A percentile compares a stretch with the other conserved stretches of the same genome.
Conservation (phyloP, 2,113 vertebrate species). For the Lepisosteus osseus region DNA sequence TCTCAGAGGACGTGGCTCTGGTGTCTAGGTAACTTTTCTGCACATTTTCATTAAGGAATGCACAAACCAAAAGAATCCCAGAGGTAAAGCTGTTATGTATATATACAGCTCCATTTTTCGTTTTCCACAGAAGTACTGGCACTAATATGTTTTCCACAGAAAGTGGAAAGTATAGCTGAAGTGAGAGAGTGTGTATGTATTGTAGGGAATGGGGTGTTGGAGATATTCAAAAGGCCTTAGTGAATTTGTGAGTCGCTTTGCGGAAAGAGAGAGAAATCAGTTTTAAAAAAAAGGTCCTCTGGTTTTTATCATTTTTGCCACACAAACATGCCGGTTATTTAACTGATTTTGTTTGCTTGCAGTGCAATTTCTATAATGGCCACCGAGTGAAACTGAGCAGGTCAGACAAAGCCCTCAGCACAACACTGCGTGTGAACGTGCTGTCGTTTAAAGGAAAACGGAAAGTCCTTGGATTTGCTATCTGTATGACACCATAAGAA, state of each 20-base stretch:
- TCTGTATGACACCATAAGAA: too few species aligned
- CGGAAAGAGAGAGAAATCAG: conserved; percentile 34
- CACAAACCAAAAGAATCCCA: conserved; percentile 7
- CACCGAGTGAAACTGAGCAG: too few species aligned
- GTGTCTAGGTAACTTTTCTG: neutral
- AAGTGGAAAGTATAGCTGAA: neutral
- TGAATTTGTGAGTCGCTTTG: conserved; percentile 28
- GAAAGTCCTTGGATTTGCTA: too few species aligned
- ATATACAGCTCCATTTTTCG: neutral
- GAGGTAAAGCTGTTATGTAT: neutral
- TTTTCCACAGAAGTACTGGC: neutral
- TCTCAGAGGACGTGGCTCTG: neutral
- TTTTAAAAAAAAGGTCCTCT: conserved; percentile 7
- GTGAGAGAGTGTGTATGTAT: neutral
- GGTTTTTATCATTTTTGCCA: neutral
- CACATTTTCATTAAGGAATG: conserved; percentile 4
- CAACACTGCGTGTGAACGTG: too few species aligned
- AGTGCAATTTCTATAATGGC: too few species aligned
- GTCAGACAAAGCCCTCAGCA: too few species aligned
- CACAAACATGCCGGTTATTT: too few species aligned
- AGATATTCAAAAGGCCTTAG: conserved; percentile 15
- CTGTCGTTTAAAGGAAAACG: too few species aligned
- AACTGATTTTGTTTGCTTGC: too few species aligned
- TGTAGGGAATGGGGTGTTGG: neutral
- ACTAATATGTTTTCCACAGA: too few species aligned